Evolutionary conservation across 1,140 invertebrate species (phyloP).

Genomic region (Pachypeltis micranthus): DNA sequence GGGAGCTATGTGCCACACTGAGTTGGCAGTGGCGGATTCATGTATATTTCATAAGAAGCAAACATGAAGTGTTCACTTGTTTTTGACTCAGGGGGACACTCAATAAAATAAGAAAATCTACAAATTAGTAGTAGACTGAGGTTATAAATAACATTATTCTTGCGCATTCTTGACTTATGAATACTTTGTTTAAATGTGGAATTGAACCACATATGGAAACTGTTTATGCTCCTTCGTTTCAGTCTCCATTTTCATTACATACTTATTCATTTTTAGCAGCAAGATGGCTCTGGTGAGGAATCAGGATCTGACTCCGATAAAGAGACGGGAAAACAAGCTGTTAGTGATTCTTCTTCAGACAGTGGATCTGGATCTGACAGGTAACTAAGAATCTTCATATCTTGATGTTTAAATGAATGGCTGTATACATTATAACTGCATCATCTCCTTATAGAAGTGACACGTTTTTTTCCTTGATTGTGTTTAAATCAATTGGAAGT

Average conservation of each 20-base stretch:
- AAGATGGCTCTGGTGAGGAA: slow-evolving; percentile 28
- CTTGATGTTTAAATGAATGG: too few relatives aligned
- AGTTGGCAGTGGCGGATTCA: too few relatives aligned
- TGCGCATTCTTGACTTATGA: slow-evolving; percentile 5
- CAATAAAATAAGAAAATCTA: too few relatives aligned
- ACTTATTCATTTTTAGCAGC: slow-evolving; percentile 12
- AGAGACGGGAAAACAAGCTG: slow-evolving; percentile 19
- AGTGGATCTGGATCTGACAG: slow-evolving; percentile 26
- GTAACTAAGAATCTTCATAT: too few relatives aligned
- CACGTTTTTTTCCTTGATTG: too few relatives aligned
- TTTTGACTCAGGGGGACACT: too few relatives aligned
- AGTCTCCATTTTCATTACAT: not conserved
- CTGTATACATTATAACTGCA: too few relatives aligned
- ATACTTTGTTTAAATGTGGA: not conserved
- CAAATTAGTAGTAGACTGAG: not conserved
- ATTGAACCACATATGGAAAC: not conserved
- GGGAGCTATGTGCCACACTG: too few relatives aligned
- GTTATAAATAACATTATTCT: not conserved
- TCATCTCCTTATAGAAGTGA: too few relatives aligned
- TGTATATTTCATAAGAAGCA: too few relatives aligned
- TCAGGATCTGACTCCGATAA: slow-evolving; percentile 26
- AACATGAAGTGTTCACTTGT: too few relatives aligned
- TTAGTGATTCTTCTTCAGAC: slow-evolving; percentile 21
- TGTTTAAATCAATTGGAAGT: too few relatives aligned
- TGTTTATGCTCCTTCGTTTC: not conserved